A percentile compares a stretch with the other conserved stretches of the same genome.
These are phyloP conservation scores for Poeciliopsis paucimaculata DNA, from an alignment of 2,797 vertebrate genomes.

Conservation along the genomic window DNA sequence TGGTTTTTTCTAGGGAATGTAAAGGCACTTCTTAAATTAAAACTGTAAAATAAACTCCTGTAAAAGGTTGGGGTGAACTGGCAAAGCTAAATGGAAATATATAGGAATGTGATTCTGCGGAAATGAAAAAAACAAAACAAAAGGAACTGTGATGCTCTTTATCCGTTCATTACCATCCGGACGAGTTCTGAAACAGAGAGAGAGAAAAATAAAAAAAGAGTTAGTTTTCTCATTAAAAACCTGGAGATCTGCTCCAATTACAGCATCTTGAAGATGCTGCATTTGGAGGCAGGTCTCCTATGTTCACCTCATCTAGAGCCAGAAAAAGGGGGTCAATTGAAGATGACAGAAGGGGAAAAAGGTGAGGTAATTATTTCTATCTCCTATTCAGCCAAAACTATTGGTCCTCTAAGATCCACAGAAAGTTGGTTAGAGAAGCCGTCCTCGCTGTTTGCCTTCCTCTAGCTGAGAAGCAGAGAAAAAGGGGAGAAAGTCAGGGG, in stretches of 20 bases:
- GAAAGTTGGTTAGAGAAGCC: slow-evolving; percentile 77
- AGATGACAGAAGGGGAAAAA: slow-evolving; percentile 53
- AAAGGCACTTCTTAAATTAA: slow-evolving; percentile 87
- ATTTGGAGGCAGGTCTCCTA: slow-evolving; percentile 56
- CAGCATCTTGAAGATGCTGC: slow-evolving; percentile 68
- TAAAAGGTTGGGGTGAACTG: slow-evolving; percentile 26
- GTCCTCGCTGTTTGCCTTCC: slow-evolving; percentile 70
- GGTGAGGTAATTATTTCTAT: slow-evolving; percentile 64
- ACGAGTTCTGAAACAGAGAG: slow-evolving; percentile 79
- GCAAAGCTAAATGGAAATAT: slow-evolving; percentile 59
- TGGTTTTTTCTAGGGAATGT: slow-evolving; percentile 73
- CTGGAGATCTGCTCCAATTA: slow-evolving; percentile 56
- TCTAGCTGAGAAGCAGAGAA: slow-evolving; percentile 72
- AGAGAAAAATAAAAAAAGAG: slow-evolving; percentile 25
- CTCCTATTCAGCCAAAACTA: slow-evolving; percentile 74
- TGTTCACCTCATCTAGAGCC: slow-evolving; percentile 32
- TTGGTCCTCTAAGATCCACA: slow-evolving; percentile 75
- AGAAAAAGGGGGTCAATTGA: slow-evolving; percentile 30
- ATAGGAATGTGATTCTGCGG: slow-evolving; percentile 11
- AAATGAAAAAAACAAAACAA: slow-evolving; percentile 15
- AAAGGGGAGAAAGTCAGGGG: slow-evolving; percentile 49
- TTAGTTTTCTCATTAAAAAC: slow-evolving; percentile 23
- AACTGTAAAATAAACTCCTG: slow-evolving; percentile 56
- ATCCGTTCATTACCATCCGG: slow-evolving; percentile 86
- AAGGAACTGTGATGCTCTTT: slow-evolving; percentile 64